Percentiles rank a stretch among this genome's conserved stretches.
Evolutionary conservation across 92 coral and sea anemone genomes (phyloP).

Genomic region (Heliopora coerulea): DNA sequence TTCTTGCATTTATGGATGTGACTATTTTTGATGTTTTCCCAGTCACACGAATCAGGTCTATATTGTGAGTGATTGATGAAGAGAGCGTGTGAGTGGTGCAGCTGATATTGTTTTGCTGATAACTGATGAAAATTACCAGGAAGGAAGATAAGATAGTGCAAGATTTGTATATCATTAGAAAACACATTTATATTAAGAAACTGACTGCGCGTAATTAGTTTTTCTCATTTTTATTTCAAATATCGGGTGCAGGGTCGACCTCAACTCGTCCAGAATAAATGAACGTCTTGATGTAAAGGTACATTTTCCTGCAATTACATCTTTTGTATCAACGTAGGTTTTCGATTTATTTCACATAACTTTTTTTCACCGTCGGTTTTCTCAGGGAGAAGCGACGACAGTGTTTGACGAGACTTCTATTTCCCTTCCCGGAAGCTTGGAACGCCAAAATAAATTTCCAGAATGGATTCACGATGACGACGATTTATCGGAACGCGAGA

Average conservation of each 20-base stretch:
- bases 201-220: too few species aligned
- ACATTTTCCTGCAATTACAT: neutral
- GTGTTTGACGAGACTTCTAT: constrained; percentile 20
- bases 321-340: neutral
- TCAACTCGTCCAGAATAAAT: neutral
- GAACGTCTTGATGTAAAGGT: constrained; percentile 35
- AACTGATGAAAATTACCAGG: too few species aligned
- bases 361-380: neutral
- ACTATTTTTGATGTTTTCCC: too few species aligned
- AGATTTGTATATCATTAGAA: too few species aligned
- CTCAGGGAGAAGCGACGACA: constrained; percentile 7
- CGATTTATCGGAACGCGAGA: neutral
- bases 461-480: constrained; percentile 6
- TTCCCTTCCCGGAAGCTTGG: constrained; percentile 25
- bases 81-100: too few species aligned
- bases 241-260: constrained; percentile 4
- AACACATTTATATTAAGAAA: too few species aligned
- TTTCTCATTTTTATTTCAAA: neutral
- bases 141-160: too few species aligned
- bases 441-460: neutral
- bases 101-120: too few species aligned
- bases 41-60: too few species aligned
- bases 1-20: too few species aligned
- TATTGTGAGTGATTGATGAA: too few species aligned
- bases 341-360: neutral